Conservation (phyloP, 2,113 vertebrate species). For the Melanerpes formicivorus region DNA sequence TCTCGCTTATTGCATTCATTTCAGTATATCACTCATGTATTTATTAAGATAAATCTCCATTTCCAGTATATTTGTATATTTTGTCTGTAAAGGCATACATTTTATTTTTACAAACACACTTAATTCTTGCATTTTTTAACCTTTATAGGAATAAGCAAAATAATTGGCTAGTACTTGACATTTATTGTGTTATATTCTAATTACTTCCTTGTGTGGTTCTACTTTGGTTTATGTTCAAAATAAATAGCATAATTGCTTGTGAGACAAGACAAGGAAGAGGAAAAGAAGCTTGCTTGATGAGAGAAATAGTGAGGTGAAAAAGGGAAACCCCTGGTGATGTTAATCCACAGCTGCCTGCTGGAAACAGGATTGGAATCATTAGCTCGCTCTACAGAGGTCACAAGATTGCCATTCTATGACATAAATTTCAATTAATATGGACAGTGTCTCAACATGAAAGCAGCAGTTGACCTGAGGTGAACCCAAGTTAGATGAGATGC, state of each 20-base stretch:
- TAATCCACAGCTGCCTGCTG: not conserved
- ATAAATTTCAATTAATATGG: constrained; percentile 47
- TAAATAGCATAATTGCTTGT: not conserved
- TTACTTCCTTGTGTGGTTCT: not conserved
- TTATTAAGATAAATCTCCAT: not conserved
- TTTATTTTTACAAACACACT: not conserved
- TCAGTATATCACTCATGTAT: not conserved
- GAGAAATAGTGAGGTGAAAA: not conserved
- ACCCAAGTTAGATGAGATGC: not conserved
- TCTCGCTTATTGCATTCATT: not conserved
- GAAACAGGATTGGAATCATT: not conserved
- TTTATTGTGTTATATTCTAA: not conserved
- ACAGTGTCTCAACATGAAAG: not conserved
- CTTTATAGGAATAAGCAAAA: not conserved
- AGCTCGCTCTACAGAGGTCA: not conserved
- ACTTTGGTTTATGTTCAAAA: not conserved
- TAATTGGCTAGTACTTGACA: not conserved
- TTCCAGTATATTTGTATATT: not conserved
- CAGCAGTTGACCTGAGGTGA: constrained; percentile 42
- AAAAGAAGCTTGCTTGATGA: not conserved
- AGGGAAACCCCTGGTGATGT: not conserved
- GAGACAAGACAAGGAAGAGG: not conserved
- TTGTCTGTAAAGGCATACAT: not conserved
- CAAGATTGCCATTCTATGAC: not conserved
- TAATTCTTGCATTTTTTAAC: not conserved